Base-by-base conservation (phyloP, 2,797 vertebrate genomes). In the Phyllotis vaccarum region DNA sequence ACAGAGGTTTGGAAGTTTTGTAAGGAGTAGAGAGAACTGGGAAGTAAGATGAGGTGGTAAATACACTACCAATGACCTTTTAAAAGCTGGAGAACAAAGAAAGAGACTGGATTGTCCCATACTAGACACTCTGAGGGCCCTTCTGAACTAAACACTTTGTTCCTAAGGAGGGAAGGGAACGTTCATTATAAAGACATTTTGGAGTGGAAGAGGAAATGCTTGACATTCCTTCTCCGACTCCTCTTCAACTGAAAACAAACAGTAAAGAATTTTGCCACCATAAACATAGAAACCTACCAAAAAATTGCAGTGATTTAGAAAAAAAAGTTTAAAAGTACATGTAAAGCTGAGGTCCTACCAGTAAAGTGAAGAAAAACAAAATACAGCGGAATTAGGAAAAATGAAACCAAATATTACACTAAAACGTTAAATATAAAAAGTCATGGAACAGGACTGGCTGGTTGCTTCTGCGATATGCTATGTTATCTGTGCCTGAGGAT, bases 191-290 rank as follows among this genome's bases (percentile, higher is more conserved):
- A 95, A 83, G 97, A 97, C 96, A 93, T 93, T 95, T 86, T 96
- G 95, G 89, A 93, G 95, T 95, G 76, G 88, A 97, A 86, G 78
- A 97, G 97, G 97, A 97, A 97, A 97, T 97, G 95, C 94, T 93
- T 93, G 74, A n/a, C 96, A 97, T 98, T 97, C 96, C 37, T 97
- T 95, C 89, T 91, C 91, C 90, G 91, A 89, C 94, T 83, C 94
- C 79, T 91, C 96, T 97, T 91, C 96, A 90, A 92, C 81, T 90
- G 90, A 96, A 96, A 97, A 95, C 97, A 97, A 98, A 98, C 86
- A 97, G 40, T 43, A 90, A 95, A 96, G 81, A 95, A 94, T 75
- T 93, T 62, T 76, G 58, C 14, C 43, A 89, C 52, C 54, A 85
- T 24, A 95, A 94, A 89, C 54, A 93, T 8, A 22, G 54, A 94